Conservation (phyloP, 2,888 invertebrate species). For the Thymelicus acteon region DNA sequence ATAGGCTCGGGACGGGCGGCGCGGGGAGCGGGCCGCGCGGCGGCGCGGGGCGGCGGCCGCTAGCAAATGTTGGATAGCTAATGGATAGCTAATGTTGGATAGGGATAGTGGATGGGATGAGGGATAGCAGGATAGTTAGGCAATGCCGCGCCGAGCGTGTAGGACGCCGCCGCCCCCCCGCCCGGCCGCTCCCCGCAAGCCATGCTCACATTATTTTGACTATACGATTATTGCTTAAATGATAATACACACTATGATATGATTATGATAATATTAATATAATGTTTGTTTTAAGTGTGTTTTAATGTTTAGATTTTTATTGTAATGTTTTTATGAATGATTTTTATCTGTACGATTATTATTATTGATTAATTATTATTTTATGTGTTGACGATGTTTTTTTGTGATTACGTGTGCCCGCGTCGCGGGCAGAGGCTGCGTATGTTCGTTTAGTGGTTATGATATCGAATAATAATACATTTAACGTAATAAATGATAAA, state of each 20-base stretch:
- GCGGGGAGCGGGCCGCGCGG: slow-evolving; percentile 61
- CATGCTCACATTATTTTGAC: slow-evolving; percentile 83
- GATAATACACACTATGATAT: slow-evolving; percentile 84
- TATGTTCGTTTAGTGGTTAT: slow-evolving; percentile 79
- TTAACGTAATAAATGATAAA: slow-evolving; percentile 77
- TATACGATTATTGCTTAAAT: slow-evolving; percentile 84
- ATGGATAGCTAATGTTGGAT: slow-evolving; percentile 19
- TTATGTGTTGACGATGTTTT: slow-evolving; percentile 84
- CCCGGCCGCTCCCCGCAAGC: slow-evolving; percentile 70
- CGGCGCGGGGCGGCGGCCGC: slow-evolving; percentile 46
- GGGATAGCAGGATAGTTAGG: slow-evolving; percentile 17
- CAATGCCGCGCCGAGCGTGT: slow-evolving; percentile 30
- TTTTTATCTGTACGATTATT: slow-evolving; percentile 85
- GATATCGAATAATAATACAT: slow-evolving; percentile 80
- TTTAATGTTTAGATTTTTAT: slow-evolving; percentile 86
- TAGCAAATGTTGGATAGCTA: slow-evolving; percentile 57
- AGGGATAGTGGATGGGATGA: slow-evolving; percentile 2
- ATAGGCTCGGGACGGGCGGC: slow-evolving; percentile 75
- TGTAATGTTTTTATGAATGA: slow-evolving; percentile 85
- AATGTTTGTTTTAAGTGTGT: slow-evolving; percentile 85
- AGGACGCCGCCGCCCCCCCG: slow-evolving; percentile 43
- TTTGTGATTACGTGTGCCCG: slow-evolving; percentile 81
- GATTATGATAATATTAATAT: slow-evolving; percentile 85
- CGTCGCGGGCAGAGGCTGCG: slow-evolving; percentile 74
- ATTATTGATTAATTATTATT: slow-evolving; percentile 85